Percentiles rank a stretch among this genome's conserved stretches.
These are phyloP conservation scores for Campoplex nolae DNA, from an alignment of 2,888 invertebrate genomes.

Conservation along the genomic window DNA sequence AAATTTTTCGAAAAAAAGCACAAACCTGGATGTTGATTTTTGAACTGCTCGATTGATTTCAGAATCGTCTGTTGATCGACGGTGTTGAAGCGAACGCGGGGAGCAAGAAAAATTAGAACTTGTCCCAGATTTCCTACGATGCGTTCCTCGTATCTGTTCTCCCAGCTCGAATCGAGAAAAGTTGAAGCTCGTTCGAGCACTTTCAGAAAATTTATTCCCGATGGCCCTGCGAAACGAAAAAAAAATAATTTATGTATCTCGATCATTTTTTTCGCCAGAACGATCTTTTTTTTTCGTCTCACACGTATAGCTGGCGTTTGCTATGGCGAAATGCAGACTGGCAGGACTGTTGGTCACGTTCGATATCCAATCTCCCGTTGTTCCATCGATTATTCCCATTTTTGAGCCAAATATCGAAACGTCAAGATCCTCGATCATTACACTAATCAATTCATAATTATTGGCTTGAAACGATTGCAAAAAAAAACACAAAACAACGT, in stretches of 20 bases:
- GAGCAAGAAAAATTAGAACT: slow-evolving; percentile 75
- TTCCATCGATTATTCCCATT: slow-evolving; percentile 88
- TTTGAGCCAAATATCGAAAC: slow-evolving; percentile 87
- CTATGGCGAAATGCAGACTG: slow-evolving; percentile 79
- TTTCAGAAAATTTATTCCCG: slow-evolving; percentile 71
- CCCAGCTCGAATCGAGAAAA: slow-evolving; percentile 75
- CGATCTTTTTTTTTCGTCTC: slow-evolving; percentile 44
- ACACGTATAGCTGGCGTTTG: slow-evolving; percentile 73
- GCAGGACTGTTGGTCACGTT: slow-evolving; percentile 87
- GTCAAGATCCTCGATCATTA: slow-evolving; percentile 87
- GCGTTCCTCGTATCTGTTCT: slow-evolving; percentile 65
- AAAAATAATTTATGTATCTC: too few relatives aligned
- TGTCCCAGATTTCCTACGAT: slow-evolving; percentile 77
- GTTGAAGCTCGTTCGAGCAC: slow-evolving; percentile 68
- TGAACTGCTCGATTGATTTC: slow-evolving; percentile 72
- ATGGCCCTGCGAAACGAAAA: slow-evolving; percentile 73
- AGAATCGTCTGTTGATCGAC: slow-evolving; percentile 68
- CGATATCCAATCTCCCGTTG: slow-evolving; percentile 87
- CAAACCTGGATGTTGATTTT: slow-evolving; percentile 76
- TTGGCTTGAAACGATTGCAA: slow-evolving; percentile 1
- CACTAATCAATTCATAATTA: slow-evolving; percentile 82
- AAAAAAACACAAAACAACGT: background rate
- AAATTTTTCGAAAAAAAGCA: background rate
- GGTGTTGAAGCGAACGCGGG: slow-evolving; percentile 67
- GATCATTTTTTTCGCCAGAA: background rate